Conservation (phyloP, 2,888 invertebrate species). For the Buathra laborator region DNA sequence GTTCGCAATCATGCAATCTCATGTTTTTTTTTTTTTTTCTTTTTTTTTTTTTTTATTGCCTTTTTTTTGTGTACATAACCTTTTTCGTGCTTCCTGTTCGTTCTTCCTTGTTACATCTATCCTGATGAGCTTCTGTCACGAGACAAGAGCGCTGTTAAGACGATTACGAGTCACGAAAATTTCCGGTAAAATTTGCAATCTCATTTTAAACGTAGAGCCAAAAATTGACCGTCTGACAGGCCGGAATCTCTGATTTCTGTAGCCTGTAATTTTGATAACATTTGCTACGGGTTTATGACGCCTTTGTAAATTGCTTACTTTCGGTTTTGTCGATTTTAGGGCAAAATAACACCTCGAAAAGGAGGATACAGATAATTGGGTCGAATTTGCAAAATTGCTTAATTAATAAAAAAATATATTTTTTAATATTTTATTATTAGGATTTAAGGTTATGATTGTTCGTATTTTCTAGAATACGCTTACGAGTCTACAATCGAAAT, state of each 20-base stretch:
- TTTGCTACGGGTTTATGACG: background rate
- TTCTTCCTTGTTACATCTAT: background rate
- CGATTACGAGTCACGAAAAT: conserved; percentile 24
- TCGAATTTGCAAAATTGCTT: too few species aligned
- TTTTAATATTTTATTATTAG: too few species aligned
- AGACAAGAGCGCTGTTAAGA: conserved; percentile 6
- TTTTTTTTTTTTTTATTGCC: background rate
- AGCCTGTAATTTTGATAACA: background rate
- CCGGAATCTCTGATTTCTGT: background rate
- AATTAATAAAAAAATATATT: too few species aligned
- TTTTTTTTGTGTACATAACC: background rate
- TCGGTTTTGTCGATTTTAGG: too few species aligned
- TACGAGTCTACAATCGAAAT: too few species aligned
- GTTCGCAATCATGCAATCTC: conserved; percentile 39
- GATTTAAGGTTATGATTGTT: too few species aligned
- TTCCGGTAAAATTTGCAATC: background rate
- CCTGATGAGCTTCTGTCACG: conserved; percentile 27
- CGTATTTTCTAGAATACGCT: too few species aligned
- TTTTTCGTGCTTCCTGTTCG: conserved; percentile 11
- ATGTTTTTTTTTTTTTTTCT: background rate
- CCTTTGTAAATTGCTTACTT: too few species aligned
- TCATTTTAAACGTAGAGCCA: background rate
- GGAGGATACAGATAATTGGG: too few species aligned
- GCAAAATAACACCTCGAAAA: too few species aligned
- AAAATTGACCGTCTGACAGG: background rate